phyloP scores from a whole-genome alignment of 2,888 invertebrate genomes.

The Caenorhabditis sp. region DNA sequence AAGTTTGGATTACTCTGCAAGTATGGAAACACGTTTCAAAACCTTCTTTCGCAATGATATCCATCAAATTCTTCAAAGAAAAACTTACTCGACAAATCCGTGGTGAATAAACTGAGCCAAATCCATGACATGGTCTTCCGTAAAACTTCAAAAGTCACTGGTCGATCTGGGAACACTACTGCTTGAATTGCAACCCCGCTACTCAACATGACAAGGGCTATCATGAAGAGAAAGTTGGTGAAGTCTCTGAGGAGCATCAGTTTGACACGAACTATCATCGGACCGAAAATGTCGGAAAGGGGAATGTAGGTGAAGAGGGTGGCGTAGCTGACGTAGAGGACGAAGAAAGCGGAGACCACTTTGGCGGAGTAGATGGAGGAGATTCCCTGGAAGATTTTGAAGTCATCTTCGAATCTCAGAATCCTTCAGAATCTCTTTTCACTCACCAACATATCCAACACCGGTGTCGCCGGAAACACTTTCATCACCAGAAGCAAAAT shows the following conservation, averaged over 20 bases:
- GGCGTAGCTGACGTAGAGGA: slow-evolving; percentile 85
- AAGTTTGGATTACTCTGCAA: no score
- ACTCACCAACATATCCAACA: slow-evolving; percentile 59
- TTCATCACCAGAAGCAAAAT: slow-evolving; percentile 70
- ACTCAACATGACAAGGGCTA: slow-evolving; percentile 77
- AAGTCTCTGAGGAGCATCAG: slow-evolving; percentile 84
- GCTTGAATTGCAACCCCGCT: slow-evolving; percentile 84
- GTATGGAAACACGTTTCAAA: no score
- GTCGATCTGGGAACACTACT: slow-evolving; percentile 84
- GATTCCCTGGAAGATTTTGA: slow-evolving; percentile 58
- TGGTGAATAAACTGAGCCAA: slow-evolving; percentile 84
- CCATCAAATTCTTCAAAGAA: no score
- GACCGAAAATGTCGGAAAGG: slow-evolving; percentile 84
- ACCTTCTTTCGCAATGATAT: no score
- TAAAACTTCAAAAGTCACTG: slow-evolving; percentile 81
- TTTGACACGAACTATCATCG: slow-evolving; percentile 84
- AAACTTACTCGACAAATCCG: slow-evolving; percentile 80
- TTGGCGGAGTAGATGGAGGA: slow-evolving; percentile 72
- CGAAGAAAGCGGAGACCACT: slow-evolving; percentile 77
- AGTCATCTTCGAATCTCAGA: slow-evolving; percentile 22
- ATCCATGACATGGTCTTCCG: slow-evolving; percentile 84
- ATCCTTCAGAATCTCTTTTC: not conserved
- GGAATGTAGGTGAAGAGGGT: slow-evolving; percentile 85
- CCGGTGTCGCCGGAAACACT: slow-evolving; percentile 62
- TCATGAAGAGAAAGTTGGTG: slow-evolving; percentile 79